These are phyloP conservation scores for Lithodes maja DNA, from an alignment of 2,888 invertebrate genomes.

Conservation along the genomic window DNA sequence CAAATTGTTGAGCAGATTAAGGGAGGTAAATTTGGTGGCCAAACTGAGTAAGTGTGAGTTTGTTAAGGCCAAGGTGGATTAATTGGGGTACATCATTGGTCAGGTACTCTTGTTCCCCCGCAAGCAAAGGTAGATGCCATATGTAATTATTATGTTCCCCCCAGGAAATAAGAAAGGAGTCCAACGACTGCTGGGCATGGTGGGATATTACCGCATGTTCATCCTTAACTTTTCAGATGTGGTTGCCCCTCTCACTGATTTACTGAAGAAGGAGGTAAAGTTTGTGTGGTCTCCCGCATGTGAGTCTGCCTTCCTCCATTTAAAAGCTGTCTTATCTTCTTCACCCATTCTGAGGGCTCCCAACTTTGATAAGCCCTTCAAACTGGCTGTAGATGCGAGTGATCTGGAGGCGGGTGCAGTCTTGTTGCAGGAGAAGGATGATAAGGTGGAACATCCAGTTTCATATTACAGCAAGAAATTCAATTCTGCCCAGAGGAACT, in stretches of 20 bases:
- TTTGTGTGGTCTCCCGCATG: neutral
- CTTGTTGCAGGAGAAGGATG: no score
- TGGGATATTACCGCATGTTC: no score
- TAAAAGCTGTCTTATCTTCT: neutral
- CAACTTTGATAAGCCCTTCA: neutral
- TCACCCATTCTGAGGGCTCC: neutral
- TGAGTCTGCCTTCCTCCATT: neutral
- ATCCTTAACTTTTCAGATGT: neutral
- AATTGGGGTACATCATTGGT: constrained; percentile 17
- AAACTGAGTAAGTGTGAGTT: no score
- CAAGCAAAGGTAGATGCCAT: neutral
- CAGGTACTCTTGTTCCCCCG: neutral
- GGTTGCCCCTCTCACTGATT: neutral
- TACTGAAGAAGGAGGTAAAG: neutral
- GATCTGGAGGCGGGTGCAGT: neutral
- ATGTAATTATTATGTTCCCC: neutral
- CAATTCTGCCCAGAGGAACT: no score
- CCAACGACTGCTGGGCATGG: neutral
- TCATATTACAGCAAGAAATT: no score
- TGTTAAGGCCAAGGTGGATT: neutral
- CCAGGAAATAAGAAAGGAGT: neutral
- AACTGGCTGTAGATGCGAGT: neutral
- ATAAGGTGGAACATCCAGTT: no score
- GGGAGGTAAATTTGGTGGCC: no score
- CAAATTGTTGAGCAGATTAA: neutral